These are phyloP conservation scores for Phyllotreta cruciferae DNA, from an alignment of 2,888 invertebrate species.

Conservation along the genomic window DNA sequence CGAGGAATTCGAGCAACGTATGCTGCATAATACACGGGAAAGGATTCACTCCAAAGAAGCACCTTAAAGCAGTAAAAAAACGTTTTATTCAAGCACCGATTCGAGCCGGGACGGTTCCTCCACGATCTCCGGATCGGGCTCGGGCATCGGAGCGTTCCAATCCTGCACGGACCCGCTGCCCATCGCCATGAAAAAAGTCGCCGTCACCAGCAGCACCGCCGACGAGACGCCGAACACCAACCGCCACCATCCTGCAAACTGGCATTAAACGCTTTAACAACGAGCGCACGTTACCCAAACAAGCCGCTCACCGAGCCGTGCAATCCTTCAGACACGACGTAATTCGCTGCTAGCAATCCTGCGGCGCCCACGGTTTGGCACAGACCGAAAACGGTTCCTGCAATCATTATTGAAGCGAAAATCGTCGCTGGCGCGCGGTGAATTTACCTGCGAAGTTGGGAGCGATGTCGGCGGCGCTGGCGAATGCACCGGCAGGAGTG, in stretches of 20 bases:
- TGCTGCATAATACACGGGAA: neutral
- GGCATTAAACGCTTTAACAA: slow-evolving; percentile 2
- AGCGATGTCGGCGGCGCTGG: slow-evolving; percentile 68
- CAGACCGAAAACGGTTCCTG: slow-evolving; percentile 60
- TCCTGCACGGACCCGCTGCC: slow-evolving; percentile 68
- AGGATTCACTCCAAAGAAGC: neutral
- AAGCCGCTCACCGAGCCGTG: slow-evolving; percentile 63
- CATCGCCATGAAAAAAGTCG: slow-evolving; percentile 64
- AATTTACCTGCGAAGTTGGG: slow-evolving; percentile 61
- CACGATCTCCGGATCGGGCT: slow-evolving; percentile 53
- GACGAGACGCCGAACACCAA: slow-evolving; percentile 67
- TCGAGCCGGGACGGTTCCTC: slow-evolving; percentile 57
- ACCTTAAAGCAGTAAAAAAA: neutral
- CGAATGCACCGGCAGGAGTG: slow-evolving; percentile 65
- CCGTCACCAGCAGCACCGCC: slow-evolving; percentile 64
- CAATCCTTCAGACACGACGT: slow-evolving; percentile 66
- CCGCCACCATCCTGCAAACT: slow-evolving; percentile 67
- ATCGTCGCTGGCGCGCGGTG: neutral
- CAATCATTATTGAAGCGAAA: slow-evolving; percentile 2
- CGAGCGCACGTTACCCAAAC: neutral
- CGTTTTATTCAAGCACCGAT: slow-evolving; percentile 55
- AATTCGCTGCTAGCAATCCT: slow-evolving; percentile 65
- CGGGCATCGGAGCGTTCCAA: slow-evolving; percentile 62
- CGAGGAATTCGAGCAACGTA: slow-evolving; percentile 21
- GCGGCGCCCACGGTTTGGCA: slow-evolving; percentile 67